Evolutionary conservation across 2,113 vertebrate genomes (phyloP), one percentile per base, ranked within the genome.

Genomic region (Orthonyx spaldingii): DNA sequence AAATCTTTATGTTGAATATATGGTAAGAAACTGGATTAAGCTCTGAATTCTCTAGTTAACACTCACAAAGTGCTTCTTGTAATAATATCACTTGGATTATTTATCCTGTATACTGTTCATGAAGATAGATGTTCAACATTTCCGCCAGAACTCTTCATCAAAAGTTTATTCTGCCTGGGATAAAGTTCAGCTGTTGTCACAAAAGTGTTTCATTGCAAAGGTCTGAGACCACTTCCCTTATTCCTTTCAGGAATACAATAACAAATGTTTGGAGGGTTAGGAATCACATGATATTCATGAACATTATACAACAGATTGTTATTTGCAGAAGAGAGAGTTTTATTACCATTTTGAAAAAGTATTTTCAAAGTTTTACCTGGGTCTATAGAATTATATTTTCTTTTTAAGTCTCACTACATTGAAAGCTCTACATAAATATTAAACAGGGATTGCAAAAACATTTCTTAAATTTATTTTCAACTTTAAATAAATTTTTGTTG

Each of bases 1-100:
- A 81, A 96, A 78, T 92, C 92, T 93, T 90, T 92, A 78, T 96
- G 92, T 95, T 96, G 94, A 95, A 66, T 94, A 56, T 84, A 59
- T 35, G 42, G 71, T 91, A 90, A 90, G 90, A 89, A 93, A 69
- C 64, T 80, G 91, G 93, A 92, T 96, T 94, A 94, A 93, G 61
- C 41, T 89, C 86, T 87, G 86, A 97, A 84, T 96, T 93, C 69
- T 92, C 35, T 71, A 89, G 83, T 95, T 95, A 96, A 78, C 80
- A 78, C 68, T 93, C 76, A 91, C 61, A 81, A 90, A 95, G 86
- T 92, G 72, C 94, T 95, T 96, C 93, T 92, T 94, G 88, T 90
- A 96, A 93, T 96, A 84, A 68, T 90, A 95, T 94, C 80, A 18
- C 52, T 92, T 87, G 77, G 60, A 70, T 93, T 85, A 78, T 89